phyloP scores from a whole-genome alignment of 2,888 invertebrate species.

The Agriopis leucophaearia region DNA sequence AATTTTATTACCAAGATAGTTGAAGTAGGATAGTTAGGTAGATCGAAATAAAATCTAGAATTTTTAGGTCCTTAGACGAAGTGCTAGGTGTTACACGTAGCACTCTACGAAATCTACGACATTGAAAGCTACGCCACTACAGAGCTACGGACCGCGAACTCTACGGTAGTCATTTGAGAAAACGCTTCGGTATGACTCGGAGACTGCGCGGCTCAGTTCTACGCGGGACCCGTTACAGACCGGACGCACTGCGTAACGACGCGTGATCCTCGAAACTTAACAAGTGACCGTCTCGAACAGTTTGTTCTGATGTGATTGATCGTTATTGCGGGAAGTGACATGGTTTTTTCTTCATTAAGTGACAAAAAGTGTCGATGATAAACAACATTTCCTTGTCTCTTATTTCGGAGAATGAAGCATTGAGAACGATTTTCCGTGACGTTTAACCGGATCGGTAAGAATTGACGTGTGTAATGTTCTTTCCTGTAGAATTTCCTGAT shows the following conservation, averaged over 20 bases:
- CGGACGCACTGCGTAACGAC: slow-evolving; percentile 47
- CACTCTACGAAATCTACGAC: slow-evolving; percentile 49
- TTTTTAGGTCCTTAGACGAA: background rate
- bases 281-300: slow-evolving; percentile 29
- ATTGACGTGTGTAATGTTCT: background rate
- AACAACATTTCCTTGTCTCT: slow-evolving; percentile 14
- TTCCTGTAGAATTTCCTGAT: background rate
- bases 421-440: slow-evolving; percentile 47
- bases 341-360: slow-evolving; percentile 51
- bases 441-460: slow-evolving; percentile 41
- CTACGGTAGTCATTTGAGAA: slow-evolving; percentile 60
- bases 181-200: slow-evolving; percentile 66
- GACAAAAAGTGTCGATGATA: slow-evolving; percentile 44
- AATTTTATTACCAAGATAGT: too few relatives aligned
- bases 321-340: slow-evolving; percentile 67
- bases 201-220: slow-evolving; percentile 82
- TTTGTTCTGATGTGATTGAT: slow-evolving; percentile 62
- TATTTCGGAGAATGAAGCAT: slow-evolving; percentile 41
- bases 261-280: slow-evolving; percentile 21
- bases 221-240: slow-evolving; percentile 58
- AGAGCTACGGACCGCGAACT: slow-evolving; percentile 41
- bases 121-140: slow-evolving; percentile 48
- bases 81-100: background rate
- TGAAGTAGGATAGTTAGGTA: too few relatives aligned
- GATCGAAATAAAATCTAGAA: background rate